Evolutionary conservation across 1,140 invertebrate genomes (phyloP).

Genomic region (Harpegnathos saltator): DNA sequence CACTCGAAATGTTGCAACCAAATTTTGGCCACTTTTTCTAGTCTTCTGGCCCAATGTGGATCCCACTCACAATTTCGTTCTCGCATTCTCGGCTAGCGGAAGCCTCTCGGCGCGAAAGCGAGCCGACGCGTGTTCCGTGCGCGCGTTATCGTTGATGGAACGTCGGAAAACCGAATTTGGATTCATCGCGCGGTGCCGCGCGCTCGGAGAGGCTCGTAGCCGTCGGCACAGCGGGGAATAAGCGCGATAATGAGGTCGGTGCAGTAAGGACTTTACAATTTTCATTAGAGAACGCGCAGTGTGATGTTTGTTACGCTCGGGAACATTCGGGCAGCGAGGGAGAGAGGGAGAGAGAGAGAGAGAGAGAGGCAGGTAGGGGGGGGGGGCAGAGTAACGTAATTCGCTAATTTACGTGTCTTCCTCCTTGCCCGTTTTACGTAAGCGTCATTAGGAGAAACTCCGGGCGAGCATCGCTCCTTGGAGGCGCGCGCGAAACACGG

Average conservation of each 20-base stretch:
- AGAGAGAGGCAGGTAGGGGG: too few species aligned
- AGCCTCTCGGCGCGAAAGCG: conserved; percentile 3
- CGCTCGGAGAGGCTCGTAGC: neutral
- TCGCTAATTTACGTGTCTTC: conserved; percentile 53
- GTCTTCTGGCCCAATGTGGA: too few species aligned
- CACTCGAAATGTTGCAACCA: too few species aligned
- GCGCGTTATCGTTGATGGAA: conserved; percentile 22
- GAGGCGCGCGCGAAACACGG: neutral
- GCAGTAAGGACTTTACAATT: conserved; percentile 51
- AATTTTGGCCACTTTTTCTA: too few species aligned
- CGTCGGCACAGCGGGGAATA: conserved; percentile 44
- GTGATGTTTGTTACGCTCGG: conserved; percentile 39
- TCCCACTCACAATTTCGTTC: conserved; percentile 7
- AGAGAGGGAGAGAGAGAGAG: too few species aligned
- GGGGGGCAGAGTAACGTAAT: conserved; percentile 46
- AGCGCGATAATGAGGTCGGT: conserved; percentile 52
- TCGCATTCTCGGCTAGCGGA: neutral
- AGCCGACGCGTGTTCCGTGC: neutral
- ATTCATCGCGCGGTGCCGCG: conserved; percentile 14
- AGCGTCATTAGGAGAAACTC: conserved; percentile 26
- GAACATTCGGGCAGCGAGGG: conserved; percentile 21
- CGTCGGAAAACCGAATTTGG: conserved; percentile 32
- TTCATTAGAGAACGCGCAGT: conserved; percentile 36
- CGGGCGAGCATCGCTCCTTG: neutral
- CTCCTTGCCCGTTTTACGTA: conserved; percentile 11